These are phyloP conservation scores for Columba guinea DNA, from an alignment of 2,797 vertebrate genomes.

Conservation along the genomic window DNA sequence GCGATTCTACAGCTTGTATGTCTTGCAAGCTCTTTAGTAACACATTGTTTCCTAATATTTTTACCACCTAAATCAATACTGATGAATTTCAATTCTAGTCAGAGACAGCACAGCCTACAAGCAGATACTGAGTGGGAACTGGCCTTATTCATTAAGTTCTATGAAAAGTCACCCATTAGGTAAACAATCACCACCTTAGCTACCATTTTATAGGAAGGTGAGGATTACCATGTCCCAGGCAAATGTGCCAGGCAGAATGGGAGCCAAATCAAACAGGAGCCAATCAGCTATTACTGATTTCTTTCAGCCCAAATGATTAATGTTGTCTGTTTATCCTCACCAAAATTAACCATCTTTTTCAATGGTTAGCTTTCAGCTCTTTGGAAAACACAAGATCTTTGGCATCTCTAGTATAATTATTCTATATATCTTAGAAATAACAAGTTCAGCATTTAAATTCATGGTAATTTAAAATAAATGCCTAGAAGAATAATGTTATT, in stretches of 20 bases:
- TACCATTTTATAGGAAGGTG: constrained; percentile 37
- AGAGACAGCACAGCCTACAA: constrained; percentile 24
- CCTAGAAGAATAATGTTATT: neutral
- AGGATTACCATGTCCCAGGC: neutral
- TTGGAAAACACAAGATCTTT: neutral
- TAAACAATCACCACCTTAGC: constrained; percentile 6
- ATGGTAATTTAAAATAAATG: neutral
- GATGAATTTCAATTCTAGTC: constrained; percentile 68
- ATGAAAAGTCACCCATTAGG: constrained; percentile 37
- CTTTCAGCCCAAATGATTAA: neutral
- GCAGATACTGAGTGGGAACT: constrained; percentile 44
- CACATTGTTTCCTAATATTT: constrained; percentile 68
- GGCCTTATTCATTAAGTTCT: neutral
- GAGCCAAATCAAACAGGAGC: neutral
- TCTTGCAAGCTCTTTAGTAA: constrained; percentile 72
- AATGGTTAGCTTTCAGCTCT: neutral
- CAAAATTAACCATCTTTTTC: neutral
- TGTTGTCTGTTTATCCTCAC: neutral
- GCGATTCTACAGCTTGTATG: constrained; percentile 54
- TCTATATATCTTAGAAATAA: neutral
- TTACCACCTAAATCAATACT: constrained; percentile 65
- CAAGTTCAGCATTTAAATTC: neutral
- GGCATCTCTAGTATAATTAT: neutral
- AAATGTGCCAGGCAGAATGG: constrained; percentile 24
- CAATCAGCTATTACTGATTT: neutral